Evolutionary conservation across 2,888 invertebrate species (phyloP).

Genomic region (Trachelus stipa): DNA sequence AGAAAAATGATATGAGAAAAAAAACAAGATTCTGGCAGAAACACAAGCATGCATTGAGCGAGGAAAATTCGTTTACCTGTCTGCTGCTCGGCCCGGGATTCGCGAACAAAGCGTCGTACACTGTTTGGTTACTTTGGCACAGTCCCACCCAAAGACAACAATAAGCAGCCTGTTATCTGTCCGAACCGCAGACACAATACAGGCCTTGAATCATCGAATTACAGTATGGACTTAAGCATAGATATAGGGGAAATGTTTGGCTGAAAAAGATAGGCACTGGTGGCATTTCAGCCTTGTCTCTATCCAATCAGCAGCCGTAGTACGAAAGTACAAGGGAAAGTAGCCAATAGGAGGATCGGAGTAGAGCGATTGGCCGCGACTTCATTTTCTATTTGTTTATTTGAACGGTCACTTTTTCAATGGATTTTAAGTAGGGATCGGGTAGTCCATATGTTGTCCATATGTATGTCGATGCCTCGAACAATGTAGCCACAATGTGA

Average conservation of each 20-base stretch:
- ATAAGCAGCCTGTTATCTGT: slow-evolving; percentile 2
- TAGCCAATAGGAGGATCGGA: too few species aligned
- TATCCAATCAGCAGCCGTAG: too few species aligned
- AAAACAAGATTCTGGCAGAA: background rate
- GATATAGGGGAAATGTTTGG: too few species aligned
- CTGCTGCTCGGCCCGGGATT: background rate
- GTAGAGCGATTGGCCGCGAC: too few species aligned
- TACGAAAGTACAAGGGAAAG: too few species aligned
- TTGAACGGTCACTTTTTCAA: too few species aligned
- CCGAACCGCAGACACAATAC: background rate
- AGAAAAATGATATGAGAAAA: background rate
- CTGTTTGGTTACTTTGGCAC: slow-evolving; percentile 9
- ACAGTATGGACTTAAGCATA: too few species aligned
- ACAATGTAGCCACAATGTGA: background rate
- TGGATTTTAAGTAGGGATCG: too few species aligned
- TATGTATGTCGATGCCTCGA: background rate
- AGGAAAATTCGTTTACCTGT: background rate
- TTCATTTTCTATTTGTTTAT: too few species aligned
- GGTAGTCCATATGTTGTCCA: too few species aligned
- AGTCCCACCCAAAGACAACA: slow-evolving; percentile 1
- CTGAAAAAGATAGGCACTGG: too few species aligned
- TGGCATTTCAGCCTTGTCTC: too few species aligned
- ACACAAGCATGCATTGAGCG: background rate
- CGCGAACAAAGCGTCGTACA: background rate
- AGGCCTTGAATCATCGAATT: background rate